Conservation (phyloP, 2,888 invertebrate species). For the Pristionchus maxplancki region DNA sequence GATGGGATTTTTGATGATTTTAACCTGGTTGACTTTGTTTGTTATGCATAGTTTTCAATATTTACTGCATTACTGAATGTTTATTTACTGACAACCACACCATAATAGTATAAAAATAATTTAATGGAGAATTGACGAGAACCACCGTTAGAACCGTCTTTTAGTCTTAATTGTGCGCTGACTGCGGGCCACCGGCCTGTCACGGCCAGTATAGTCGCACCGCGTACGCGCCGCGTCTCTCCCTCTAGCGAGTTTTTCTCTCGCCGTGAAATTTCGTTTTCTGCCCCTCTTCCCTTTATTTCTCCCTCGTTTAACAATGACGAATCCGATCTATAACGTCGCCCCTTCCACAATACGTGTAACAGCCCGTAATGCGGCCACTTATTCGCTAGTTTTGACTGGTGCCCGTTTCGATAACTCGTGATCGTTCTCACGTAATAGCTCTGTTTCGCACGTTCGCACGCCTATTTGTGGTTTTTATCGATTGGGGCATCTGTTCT, state of each 20-base stretch:
- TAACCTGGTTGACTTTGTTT: too few relatives aligned
- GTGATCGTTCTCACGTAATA: background rate
- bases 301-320: background rate
- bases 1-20: too few relatives aligned
- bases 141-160: too few relatives aligned
- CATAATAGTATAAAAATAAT: too few relatives aligned
- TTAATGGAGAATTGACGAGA: too few relatives aligned
- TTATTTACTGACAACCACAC: too few relatives aligned
- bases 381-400: background rate
- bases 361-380: background rate
- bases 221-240: background rate
- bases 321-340: background rate
- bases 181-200: too few relatives aligned
- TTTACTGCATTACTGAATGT: too few relatives aligned
- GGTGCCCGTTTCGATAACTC: slow-evolving; percentile 3
- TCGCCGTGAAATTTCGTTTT: slow-evolving; percentile 1
- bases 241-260: background rate
- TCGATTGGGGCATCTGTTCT: background rate
- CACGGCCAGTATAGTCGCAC: too few relatives aligned
- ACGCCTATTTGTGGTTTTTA: background rate
- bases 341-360: background rate
- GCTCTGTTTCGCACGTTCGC: slow-evolving; percentile 19
- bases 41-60: too few relatives aligned
- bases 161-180: too few relatives aligned
- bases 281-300: background rate